Conservation (phyloP, 2,888 invertebrate genomes). For the Drosophila conformis region DNA sequence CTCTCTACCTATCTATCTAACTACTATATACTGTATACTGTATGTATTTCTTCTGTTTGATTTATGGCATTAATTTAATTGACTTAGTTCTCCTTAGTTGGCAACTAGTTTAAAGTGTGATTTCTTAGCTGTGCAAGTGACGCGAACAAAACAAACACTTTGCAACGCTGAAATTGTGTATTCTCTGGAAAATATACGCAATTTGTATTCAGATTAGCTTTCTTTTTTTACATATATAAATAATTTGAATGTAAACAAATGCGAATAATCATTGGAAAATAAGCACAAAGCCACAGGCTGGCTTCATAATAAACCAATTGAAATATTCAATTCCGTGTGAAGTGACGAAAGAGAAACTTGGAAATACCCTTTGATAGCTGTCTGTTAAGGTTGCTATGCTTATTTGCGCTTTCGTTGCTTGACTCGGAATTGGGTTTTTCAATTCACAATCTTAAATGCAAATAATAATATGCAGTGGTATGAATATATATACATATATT, state of each 20-base stretch:
- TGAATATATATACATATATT: constrained; percentile 2
- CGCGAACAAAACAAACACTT: constrained; percentile 55
- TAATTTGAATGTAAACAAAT: background rate
- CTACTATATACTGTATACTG: constrained; percentile 25
- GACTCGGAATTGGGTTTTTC: background rate
- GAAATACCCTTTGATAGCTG: background rate
- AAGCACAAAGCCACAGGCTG: constrained; percentile 3
- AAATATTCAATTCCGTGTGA: background rate
- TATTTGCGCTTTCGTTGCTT: background rate
- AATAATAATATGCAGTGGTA: background rate
- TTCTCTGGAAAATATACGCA: constrained; percentile 22
- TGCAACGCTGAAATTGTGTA: constrained; percentile 47
- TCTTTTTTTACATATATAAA: constrained; percentile 17
- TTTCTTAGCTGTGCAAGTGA: constrained; percentile 53
- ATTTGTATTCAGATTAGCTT: constrained; percentile 34
- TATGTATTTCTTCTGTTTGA: constrained; percentile 44
- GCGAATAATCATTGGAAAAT: constrained; percentile 1
- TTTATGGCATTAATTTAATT: constrained; percentile 36
- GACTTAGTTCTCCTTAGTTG: constrained; percentile 38
- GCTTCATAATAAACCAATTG: constrained; percentile 2
- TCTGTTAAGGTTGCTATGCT: background rate
- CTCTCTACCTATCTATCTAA: constrained; percentile 16
- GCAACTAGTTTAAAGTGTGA: constrained; percentile 24
- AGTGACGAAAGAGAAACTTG: background rate
- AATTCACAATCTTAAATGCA: background rate